phyloP scores from a whole-genome alignment of 2,888 invertebrate species.

The Fragum fragum region DNA sequence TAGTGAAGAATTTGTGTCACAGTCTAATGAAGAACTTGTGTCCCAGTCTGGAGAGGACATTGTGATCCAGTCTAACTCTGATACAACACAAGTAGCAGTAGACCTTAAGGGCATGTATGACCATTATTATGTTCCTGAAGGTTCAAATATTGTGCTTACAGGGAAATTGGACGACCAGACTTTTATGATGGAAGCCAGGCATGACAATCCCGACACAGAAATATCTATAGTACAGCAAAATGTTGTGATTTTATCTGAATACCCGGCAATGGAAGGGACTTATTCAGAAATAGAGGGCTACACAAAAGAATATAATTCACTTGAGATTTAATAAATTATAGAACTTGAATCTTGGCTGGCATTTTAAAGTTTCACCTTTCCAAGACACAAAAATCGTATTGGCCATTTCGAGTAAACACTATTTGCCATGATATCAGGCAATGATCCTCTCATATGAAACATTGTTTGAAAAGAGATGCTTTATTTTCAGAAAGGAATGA shows the following conservation, averaged over 20 bases:
- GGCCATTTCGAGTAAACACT: too few relatives aligned
- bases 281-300: conserved; percentile 32
- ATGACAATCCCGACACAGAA: conserved; percentile 7
- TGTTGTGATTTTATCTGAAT: conserved; percentile 34
- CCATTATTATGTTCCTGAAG: conserved; percentile 5
- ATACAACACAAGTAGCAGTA: neutral
- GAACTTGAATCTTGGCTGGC: neutral
- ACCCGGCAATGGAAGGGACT: conserved; percentile 11
- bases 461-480: too few relatives aligned
- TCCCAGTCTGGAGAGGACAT: conserved; percentile 7
- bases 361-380: too few relatives aligned
- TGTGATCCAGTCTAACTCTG: neutral
- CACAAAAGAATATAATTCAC: conserved; percentile 19
- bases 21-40: conserved; percentile 15
- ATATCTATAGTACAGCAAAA: conserved; percentile 15
- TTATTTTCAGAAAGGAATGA: too few relatives aligned
- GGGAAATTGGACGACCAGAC: neutral
- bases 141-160: neutral
- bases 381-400: too few relatives aligned
- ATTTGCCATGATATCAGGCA: too few relatives aligned
- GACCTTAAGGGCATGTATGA: conserved; percentile 13
- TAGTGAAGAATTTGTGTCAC: neutral
- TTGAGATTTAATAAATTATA: conserved; percentile 25
- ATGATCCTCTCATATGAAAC: too few relatives aligned
- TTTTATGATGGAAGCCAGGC: conserved; percentile 1